Evolutionary conservation across 2,113 vertebrate species (phyloP), one percentile per base, ranked within the genome.

Genomic region (Vulpes lagopus): DNA sequence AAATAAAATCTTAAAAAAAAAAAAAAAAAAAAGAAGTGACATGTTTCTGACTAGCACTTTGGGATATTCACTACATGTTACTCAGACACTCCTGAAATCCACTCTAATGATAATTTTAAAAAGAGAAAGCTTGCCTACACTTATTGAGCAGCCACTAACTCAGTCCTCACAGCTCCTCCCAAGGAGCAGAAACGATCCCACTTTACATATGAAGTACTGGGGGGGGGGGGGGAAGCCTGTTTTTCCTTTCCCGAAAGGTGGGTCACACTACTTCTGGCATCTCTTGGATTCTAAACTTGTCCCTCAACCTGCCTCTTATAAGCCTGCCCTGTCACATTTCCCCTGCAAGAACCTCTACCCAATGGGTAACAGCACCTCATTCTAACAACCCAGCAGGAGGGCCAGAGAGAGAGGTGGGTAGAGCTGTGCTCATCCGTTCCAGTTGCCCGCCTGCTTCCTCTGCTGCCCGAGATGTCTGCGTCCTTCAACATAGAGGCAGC

Each of bases 371-470:
- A 59, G 83, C 30, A 59, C 43, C 17, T 14, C 38, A 8, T 3
- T 2, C 55, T 1, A 0, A 22, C 0, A 5, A 23, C 22, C 15
- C 22, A 19, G 65, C 22, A 35, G 76, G 10, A 30, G 43, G 53
- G 22, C 20, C 23, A 59, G 27, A 15, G 43, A 49, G n/a, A 0
- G 69, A 5, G 0, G 1, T 43, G 55, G 78, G 8, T 16, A 32
- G 67, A 32, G 62, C 11, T 0, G 12, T 0, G 20, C 10, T 3
- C 0, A 1, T 1, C 25, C 14, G 0, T 5, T 19, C 59, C 25
- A 7, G 64, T 0, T 2, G 20, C 20, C 14, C 0, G 35, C 10
- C 0, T 12, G 35, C 35, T 9, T 30, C 19, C 71, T 20, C 60
- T 30, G 73, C 5, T 23, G n/a, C 73, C 65, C 0, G 2, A 30